Conservation (phyloP, 2,888 invertebrate genomes). For the Hemicrepidius hirtus region DNA sequence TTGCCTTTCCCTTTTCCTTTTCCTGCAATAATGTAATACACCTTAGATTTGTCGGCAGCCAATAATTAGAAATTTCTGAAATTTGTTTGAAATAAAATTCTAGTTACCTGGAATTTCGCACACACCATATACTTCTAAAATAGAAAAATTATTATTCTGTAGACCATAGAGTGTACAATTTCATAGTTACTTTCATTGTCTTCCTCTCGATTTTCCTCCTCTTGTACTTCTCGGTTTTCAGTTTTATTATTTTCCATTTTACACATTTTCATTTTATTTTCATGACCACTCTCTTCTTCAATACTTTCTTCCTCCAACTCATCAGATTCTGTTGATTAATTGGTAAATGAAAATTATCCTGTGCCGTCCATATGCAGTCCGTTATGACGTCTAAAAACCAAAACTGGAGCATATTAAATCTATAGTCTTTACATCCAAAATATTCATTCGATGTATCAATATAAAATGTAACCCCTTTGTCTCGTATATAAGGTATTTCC, state of each 20-base stretch:
- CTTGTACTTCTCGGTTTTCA: too few relatives aligned
- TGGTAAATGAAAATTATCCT: conserved; percentile 68
- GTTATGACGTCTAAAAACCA: conserved; percentile 70
- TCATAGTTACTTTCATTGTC: too few relatives aligned
- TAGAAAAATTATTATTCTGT: too few relatives aligned
- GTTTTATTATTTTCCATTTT: background rate
- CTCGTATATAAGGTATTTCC: conserved; percentile 64
- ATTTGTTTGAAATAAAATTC: too few relatives aligned
- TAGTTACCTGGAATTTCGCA: background rate
- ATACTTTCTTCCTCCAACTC: conserved; percentile 37
- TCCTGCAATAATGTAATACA: background rate
- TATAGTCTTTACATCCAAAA: conserved; percentile 64
- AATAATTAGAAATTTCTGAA: too few relatives aligned
- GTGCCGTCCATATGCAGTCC: conserved; percentile 69
- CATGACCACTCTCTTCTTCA: conserved; percentile 16
- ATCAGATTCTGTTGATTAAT: conserved; percentile 63
- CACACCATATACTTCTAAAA: background rate
- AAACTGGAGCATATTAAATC: conserved; percentile 66
- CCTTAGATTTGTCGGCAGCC: too few relatives aligned
- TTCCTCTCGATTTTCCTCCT: too few relatives aligned
- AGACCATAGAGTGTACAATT: too few relatives aligned
- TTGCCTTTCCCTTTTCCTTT: too few relatives aligned
- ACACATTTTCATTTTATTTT: conserved; percentile 18
- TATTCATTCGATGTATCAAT: conserved; percentile 63
- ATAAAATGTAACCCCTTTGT: conserved; percentile 64